Conservation (phyloP, 2,797 vertebrate species). For the Novumbra hubbsi region DNA sequence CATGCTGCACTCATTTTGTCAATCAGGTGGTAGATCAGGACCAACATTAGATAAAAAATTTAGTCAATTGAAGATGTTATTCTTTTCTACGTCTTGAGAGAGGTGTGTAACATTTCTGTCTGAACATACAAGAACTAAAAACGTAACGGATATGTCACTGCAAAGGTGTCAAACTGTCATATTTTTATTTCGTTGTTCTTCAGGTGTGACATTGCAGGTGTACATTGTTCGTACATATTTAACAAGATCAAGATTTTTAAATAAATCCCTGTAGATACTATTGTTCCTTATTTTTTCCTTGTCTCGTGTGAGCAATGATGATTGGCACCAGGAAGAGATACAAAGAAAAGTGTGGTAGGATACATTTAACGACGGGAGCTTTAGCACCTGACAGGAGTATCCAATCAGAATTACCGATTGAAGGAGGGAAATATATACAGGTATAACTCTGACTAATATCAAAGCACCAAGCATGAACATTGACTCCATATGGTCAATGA, state of each 20-base stretch:
- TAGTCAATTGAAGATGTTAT: too few species aligned
- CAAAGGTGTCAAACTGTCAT: slow-evolving; percentile 14
- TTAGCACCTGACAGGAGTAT: slow-evolving; percentile 39
- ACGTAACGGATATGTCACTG: slow-evolving; percentile 40
- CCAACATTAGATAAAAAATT: too few species aligned
- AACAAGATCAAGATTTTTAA: slow-evolving; percentile 55
- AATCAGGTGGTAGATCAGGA: slow-evolving; percentile 25
- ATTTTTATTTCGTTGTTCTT: slow-evolving; percentile 41
- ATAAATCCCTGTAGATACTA: slow-evolving; percentile 45
- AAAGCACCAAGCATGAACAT: slow-evolving; percentile 1
- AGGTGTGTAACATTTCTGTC: too few species aligned
- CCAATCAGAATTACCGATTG: slow-evolving; percentile 43
- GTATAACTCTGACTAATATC: slow-evolving; percentile 29
- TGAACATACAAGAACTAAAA: too few species aligned
- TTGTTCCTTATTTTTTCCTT: too few species aligned
- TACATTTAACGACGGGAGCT: slow-evolving; percentile 46
- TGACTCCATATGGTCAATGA: background rate
- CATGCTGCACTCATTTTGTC: slow-evolving; percentile 25
- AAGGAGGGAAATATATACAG: slow-evolving; percentile 17
- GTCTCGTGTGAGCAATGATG: too few species aligned
- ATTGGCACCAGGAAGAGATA: too few species aligned
- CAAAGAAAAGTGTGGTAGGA: too few species aligned
- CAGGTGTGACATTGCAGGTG: slow-evolving; percentile 36
- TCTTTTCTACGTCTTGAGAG: too few species aligned
- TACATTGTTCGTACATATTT: slow-evolving; percentile 43